Evolutionary conservation across 2,113 vertebrate genomes (phyloP).

Genomic region (Azemiops feae): DNA sequence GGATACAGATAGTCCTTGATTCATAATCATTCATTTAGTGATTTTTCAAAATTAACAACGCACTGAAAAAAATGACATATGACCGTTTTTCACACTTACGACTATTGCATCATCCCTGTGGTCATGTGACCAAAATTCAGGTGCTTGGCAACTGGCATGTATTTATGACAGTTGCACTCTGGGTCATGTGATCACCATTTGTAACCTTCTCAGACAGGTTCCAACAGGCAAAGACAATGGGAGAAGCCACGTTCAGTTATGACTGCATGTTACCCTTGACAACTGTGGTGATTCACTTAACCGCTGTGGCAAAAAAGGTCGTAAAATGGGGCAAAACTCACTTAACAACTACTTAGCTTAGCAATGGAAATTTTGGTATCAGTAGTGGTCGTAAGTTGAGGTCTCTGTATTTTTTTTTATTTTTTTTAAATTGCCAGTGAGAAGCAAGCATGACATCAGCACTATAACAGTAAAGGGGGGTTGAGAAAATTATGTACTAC

Average conservation of each 20-base stretch:
- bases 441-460: neutral
- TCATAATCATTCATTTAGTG: neutral
- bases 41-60: neutral
- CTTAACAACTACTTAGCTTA: neutral
- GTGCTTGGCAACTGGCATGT: neutral
- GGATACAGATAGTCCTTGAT: neutral
- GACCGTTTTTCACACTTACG: neutral
- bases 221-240: neutral
- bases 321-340: neutral
- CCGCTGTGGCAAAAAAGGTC: neutral
- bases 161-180: neutral
- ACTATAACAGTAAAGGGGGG: neutral
- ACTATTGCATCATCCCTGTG: neutral
- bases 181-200: neutral
- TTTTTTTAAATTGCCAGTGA: constrained; percentile 22
- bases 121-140: neutral
- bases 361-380: neutral
- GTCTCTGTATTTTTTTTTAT: neutral
- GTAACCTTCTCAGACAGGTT: neutral
- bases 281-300: neutral
- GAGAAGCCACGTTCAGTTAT: neutral
- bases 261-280: neutral
- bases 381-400: neutral
- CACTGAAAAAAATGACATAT: neutral
- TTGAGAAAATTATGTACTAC: neutral